Base-by-base conservation (phyloP, 2,888 invertebrate genomes). In the Drosophila acutilabella region DNA sequence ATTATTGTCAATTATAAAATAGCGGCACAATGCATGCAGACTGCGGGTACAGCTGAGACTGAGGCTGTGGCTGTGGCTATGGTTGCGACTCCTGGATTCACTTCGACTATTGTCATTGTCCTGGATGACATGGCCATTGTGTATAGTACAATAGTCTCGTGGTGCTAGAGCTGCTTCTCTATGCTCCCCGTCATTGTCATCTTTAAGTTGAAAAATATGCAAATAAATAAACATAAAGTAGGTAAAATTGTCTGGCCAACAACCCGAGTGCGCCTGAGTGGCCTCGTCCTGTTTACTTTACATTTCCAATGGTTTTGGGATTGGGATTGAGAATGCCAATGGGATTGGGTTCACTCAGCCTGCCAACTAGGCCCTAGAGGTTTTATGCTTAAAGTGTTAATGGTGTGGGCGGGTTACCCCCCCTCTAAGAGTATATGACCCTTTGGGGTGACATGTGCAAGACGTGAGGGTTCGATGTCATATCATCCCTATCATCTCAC, bases 171-270 rank as follows among this genome's bases (percentile, higher is more conserved):
- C 26, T 45, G 30, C 30, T 38, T 50, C 62, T 58, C 65, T 65
- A 59, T 64, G 65, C 30, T 23, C 13, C 52, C 52, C 50, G 59
- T 64, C 84, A 71, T 87, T 81, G 80, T 87, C 80, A 78, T 87
- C 87, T 87, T 87, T 84, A 87, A 83, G 84, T 84, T 87, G 80
- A 69, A 80, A 87, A 87, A 83, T 83, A 83, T 83, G 83, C 85
- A 83, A 83, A 83, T 83, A 83, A 84, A 87, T 81, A 84, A 74
- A 69, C 78, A 81, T 80, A 83, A 83, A 83, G 81, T 83, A 87
- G 84, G 83, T 83, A 83, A 83, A 83, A 83, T 87, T 84, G 83
- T 87, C 84, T 81, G 84, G 87, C 87, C 83, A 83, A 83, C 80
- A 83, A 87, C 87, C 84, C 87, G 75, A 72, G 74, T 50, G 75